phyloP scores from a whole-genome alignment of 2,797 vertebrate genomes.

The Siniperca undulata region DNA sequence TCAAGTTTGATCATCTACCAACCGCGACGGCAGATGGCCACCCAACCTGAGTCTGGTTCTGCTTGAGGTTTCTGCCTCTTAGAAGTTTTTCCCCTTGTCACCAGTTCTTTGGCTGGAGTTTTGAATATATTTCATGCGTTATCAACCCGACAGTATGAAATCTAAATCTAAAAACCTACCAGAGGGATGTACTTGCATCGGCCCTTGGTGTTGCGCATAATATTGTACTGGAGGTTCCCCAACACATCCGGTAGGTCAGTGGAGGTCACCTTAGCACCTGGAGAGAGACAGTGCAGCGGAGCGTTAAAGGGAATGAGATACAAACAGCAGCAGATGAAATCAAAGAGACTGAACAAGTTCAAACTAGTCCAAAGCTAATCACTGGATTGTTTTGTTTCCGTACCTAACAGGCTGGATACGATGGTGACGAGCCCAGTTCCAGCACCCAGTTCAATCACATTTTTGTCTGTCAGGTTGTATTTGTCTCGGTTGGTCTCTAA shows the following conservation, averaged over 20 bases:
- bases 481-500: slow-evolving; percentile 90
- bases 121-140: background rate
- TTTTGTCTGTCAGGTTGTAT: slow-evolving; percentile 90
- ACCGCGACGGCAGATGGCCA: no score
- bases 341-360: background rate
- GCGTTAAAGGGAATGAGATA: background rate
- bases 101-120: background rate
- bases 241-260: slow-evolving; percentile 95
- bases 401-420: slow-evolving; percentile 93
- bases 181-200: slow-evolving; percentile 89
- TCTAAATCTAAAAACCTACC: slow-evolving; percentile 52
- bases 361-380: background rate
- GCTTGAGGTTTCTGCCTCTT: no score
- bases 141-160: background rate
- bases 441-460: slow-evolving; percentile 96
- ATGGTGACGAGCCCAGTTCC: slow-evolving; percentile 96
- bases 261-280: slow-evolving; percentile 91
- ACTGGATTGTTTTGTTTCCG: background rate
- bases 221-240: slow-evolving; percentile 92
- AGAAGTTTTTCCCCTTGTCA: background rate
- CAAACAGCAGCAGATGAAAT: background rate
- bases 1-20: no score
- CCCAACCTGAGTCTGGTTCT: no score
- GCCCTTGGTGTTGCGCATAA: slow-evolving; percentile 89
- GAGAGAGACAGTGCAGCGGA: background rate